Evolutionary conservation across 1,140 invertebrate genomes (phyloP).

Genomic region (Coboldia fuscipes): DNA sequence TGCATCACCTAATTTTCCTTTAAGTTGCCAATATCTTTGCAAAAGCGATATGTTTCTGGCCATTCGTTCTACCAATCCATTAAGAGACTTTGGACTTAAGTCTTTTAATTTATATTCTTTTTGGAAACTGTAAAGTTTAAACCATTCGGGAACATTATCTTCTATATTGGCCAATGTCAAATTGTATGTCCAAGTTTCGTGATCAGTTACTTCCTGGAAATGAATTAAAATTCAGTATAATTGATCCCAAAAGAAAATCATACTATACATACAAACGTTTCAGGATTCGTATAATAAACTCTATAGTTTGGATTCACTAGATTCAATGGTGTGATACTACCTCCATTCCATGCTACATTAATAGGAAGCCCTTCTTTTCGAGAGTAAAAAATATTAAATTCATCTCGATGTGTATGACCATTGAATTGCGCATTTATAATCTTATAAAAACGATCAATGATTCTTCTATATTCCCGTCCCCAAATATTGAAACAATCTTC

Average conservation of each 20-base stretch:
- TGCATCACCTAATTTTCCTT: too few species aligned
- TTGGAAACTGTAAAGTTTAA: constrained; percentile 41
- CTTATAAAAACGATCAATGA: constrained; percentile 34
- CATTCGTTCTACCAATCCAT: constrained; percentile 8
- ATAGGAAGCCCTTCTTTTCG: constrained; percentile 25
- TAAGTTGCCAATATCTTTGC: too few species aligned
- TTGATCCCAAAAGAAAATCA: constrained; percentile 1
- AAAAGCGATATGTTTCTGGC: too few species aligned
- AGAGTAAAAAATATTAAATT: constrained; percentile 43
- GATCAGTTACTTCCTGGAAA: constrained; percentile 38
- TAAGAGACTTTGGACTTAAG: constrained; percentile 23
- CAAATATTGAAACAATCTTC: constrained; percentile 41
- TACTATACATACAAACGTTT: constrained; percentile 30
- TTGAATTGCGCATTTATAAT: constrained; percentile 59
- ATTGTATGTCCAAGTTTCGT: constrained; percentile 54
- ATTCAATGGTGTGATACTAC: constrained; percentile 39
- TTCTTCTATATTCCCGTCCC: constrained; percentile 38
- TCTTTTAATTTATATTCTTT: constrained; percentile 29
- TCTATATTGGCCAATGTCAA: constrained; percentile 49
- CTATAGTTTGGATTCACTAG: constrained; percentile 62
- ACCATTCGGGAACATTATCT: constrained; percentile 33
- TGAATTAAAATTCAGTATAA: background rate
- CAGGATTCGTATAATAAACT: constrained; percentile 39
- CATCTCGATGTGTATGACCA: constrained; percentile 60
- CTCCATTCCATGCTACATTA: constrained; percentile 53